Base-by-base conservation (phyloP, 2,113 vertebrate genomes). In the Zapus hudsonius region DNA sequence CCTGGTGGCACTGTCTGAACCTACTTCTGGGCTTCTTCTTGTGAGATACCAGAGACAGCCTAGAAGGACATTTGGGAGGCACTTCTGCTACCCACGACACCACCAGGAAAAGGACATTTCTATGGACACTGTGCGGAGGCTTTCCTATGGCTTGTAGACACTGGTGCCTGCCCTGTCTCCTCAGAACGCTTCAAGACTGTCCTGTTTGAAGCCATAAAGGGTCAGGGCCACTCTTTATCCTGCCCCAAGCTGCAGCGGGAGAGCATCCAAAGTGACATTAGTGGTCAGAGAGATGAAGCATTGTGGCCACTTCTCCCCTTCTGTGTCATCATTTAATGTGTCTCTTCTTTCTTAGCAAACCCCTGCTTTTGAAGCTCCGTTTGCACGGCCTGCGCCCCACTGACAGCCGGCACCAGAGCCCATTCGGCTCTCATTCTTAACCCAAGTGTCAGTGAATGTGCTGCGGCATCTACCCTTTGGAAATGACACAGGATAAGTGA, bases 101-200 rank as follows among this genome's bases (percentile, higher is more conserved):
- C 52, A 52, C 52, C 52, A 52, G 52, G 52, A 10, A 52, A 52
- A 52, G 84, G 57, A 72, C 13, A 20, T 82, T 57, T 74, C 25
- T 75, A 36, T 59, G 33, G 38, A 76, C 22, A 27, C 38, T 63
- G 44, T 63, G 57, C 66, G 78, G 66, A 67, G 31, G 13, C 3
- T 89, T 94, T 92, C 90, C 75, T 88, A 72, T 87, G 73, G 81
- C 44, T 72, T 95, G 23, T 44, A 66, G 70, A 33, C 72, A 79
- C 29, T 29, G 83, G 19, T 31, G 57, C 59, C 47, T 36, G 72
- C 17, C 6, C 23, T 20, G 1, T 66, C 76, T 95, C 29, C 73
- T 47, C 31, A 59, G 31, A 42, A 47, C 88, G 78, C 44, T 92
- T 83, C 42, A 27, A 15, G 33, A 52, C 7, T 22, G 42, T 31